Evolutionary conservation across 1,140 invertebrate genomes (phyloP).

Genomic region (Lordiphosa mommai): DNA sequence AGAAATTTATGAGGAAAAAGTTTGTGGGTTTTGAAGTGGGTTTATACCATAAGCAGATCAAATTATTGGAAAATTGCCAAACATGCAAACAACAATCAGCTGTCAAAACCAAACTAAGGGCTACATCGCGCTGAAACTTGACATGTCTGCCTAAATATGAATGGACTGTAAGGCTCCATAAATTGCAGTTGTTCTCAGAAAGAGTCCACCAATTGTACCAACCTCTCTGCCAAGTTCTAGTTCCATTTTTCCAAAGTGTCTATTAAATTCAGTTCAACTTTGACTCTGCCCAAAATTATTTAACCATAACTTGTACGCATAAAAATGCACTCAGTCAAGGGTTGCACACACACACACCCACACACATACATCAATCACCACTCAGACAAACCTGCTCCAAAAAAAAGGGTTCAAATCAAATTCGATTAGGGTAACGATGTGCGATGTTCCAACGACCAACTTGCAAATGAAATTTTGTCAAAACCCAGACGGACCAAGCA

Average conservation of each 20-base stretch:
- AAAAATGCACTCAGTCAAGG: conserved; percentile 29
- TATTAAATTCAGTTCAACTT: neutral
- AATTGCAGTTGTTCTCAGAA: too few species aligned
- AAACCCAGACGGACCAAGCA: conserved; percentile 22
- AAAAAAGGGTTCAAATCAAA: conserved; percentile 70
- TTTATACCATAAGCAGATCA: too few species aligned
- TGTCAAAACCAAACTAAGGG: too few species aligned
- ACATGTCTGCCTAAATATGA: too few species aligned
- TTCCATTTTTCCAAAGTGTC: neutral
- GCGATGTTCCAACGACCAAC: conserved; percentile 12
- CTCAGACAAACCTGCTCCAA: conserved; percentile 11
- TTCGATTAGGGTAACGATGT: conserved; percentile 63
- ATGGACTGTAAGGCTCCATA: too few species aligned
- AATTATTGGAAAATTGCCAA: too few species aligned
- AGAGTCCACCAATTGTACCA: neutral
- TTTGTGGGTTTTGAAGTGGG: too few species aligned
- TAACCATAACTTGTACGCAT: conserved; percentile 39
- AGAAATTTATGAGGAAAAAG: too few species aligned
- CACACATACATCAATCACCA: conserved; percentile 26
- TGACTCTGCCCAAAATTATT: conserved; percentile 21
- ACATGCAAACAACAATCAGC: too few species aligned
- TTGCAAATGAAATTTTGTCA: conserved; percentile 62
- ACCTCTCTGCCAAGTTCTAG: neutral
- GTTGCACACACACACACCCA: conserved; percentile 13
- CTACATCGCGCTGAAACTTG: too few species aligned